Percentiles rank a stretch among this genome's conserved stretches.
phyloP scores from a whole-genome alignment of 2,113 vertebrate species.

The Macquaria ambigua region DNA sequence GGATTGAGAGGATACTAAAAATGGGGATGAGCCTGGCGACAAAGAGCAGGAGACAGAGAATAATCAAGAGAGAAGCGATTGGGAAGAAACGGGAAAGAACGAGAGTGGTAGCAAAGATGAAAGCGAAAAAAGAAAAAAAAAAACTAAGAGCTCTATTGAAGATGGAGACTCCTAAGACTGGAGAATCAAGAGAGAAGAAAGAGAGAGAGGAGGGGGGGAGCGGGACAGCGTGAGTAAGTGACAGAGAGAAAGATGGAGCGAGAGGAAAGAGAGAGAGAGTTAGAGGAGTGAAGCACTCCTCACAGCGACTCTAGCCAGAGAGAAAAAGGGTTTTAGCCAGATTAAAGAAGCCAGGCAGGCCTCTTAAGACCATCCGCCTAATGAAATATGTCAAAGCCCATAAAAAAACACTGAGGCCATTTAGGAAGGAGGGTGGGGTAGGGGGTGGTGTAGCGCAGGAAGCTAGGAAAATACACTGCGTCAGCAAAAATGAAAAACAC shows the following conservation, averaged over 20 bases:
- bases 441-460: conserved; percentile 61
- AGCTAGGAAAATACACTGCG: conserved; percentile 50
- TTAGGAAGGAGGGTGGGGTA: conserved; percentile 86
- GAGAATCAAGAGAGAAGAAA: conserved; percentile 23
- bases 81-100: conserved; percentile 32
- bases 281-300: conserved; percentile 53
- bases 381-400: conserved; percentile 97
- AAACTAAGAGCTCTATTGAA: conserved; percentile 55
- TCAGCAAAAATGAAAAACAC: conserved; percentile 81
- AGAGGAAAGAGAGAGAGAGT: conserved; percentile 38
- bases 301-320: conserved; percentile 57
- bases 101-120: conserved; percentile 52
- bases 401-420: conserved; percentile 91
- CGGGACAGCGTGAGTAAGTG: conserved; percentile 32
- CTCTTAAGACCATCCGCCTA: conserved; percentile 94
- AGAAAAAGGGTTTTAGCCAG: conserved; percentile 88
- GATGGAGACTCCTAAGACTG: conserved; percentile 38
- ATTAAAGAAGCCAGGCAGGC: conserved; percentile 91
- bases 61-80: conserved; percentile 48
- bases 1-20: conserved; percentile 59
- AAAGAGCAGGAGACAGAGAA: conserved; percentile 47
- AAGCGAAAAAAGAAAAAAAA: conserved; percentile 8
- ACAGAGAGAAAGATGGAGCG: conserved; percentile 40
- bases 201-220: conserved; percentile 4
- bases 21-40: conserved; percentile 51